phyloP scores from a whole-genome alignment of 2,888 invertebrate genomes.

The Clivina fossor region DNA sequence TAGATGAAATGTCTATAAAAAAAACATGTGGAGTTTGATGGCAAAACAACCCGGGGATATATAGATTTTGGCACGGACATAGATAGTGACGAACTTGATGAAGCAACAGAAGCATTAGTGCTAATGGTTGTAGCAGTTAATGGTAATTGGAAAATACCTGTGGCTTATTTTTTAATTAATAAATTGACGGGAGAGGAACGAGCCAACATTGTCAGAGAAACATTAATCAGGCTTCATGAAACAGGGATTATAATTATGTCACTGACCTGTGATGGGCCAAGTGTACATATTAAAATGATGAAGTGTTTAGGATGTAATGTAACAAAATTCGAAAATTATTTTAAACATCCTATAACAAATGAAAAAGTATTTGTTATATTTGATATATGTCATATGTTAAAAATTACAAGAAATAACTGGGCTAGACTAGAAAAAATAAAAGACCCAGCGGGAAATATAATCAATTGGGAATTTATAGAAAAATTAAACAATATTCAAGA shows the following conservation, averaged over 20 bases:
- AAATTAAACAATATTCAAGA: neutral
- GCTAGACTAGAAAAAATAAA: neutral
- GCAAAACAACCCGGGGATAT: no score
- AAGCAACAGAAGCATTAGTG: slow-evolving; percentile 6
- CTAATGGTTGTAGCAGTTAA: slow-evolving; percentile 2
- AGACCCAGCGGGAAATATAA: neutral
- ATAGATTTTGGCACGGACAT: no score
- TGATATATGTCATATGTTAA: neutral
- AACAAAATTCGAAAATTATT: neutral
- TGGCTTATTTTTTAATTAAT: slow-evolving; percentile 4
- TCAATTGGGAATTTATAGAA: neutral
- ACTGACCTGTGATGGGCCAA: slow-evolving; percentile 1
- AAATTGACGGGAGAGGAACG: neutral
- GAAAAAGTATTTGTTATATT: slow-evolving; percentile 8
- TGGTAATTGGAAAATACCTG: slow-evolving; percentile 8
- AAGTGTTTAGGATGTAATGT: neutral
- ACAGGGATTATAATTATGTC: slow-evolving; percentile 2
- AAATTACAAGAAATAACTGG: neutral
- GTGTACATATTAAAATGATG: slow-evolving; percentile 1
- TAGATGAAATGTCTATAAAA: no score
- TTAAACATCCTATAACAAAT: neutral
- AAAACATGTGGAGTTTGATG: no score
- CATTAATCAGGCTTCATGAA: neutral
- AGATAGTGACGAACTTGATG: no score
- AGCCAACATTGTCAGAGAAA: neutral